Percentiles rank a stretch among this genome's conserved stretches.
Evolutionary conservation across 1,140 invertebrate species (phyloP).

Genomic region (Anagrus nilaparvatae): DNA sequence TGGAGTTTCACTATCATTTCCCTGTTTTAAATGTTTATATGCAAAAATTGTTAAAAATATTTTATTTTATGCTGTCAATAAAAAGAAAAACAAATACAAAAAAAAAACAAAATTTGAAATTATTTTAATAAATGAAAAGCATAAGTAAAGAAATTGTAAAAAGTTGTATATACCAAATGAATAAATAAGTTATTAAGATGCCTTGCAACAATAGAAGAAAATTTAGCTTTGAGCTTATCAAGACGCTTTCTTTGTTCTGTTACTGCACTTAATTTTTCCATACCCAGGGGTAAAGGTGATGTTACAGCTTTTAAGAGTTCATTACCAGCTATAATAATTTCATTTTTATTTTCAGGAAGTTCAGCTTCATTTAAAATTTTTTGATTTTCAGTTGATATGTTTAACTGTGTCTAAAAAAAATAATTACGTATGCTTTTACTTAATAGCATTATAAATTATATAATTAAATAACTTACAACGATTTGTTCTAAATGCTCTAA

Average conservation of each 20-base stretch:
- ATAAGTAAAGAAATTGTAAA: not conserved
- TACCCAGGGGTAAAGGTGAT: conserved; percentile 31
- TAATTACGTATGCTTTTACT: too few species aligned
- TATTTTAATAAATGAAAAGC: not conserved
- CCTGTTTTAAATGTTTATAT: conserved; percentile 34
- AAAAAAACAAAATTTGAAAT: not conserved
- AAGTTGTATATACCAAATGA: conserved; percentile 56
- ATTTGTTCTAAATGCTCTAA: conserved; percentile 70
- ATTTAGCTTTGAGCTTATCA: conserved; percentile 74
- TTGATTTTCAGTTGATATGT: conserved; percentile 61
- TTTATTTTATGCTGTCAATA: too few species aligned
- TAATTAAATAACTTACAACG: conserved; percentile 50
- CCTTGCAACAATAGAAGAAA: conserved; percentile 70
- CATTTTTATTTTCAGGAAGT: conserved; percentile 57
- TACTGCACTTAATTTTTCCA: conserved; percentile 63
- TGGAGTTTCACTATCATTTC: conserved; percentile 54
- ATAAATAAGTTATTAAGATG: conserved; percentile 91
- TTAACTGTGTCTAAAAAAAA: conserved; percentile 51
- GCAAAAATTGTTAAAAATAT: conserved; percentile 3
- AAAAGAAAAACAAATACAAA: not conserved
- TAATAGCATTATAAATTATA: too few species aligned
- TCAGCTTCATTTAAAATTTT: conserved; percentile 64
- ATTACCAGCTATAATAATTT: conserved; percentile 69
- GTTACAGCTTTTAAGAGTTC: conserved; percentile 68
- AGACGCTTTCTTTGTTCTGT: conserved; percentile 81